phyloP scores from a whole-genome alignment of 1,140 invertebrate species.

The Drosophila lacteicornis region DNA sequence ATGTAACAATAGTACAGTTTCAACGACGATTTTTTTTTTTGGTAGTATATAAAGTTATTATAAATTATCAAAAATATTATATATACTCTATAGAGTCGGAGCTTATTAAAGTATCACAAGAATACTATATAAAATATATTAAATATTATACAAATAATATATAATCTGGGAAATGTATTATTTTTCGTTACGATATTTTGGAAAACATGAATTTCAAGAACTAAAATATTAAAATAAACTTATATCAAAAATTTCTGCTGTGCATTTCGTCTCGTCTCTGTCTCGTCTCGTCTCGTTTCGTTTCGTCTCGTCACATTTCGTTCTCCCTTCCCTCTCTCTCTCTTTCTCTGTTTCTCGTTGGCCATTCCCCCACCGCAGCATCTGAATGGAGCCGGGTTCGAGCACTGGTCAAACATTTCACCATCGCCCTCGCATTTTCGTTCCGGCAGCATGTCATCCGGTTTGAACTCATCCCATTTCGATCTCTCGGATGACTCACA shows the following conservation, averaged over 20 bases:
- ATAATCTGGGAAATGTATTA: too few species aligned
- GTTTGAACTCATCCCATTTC: slow-evolving; percentile 84
- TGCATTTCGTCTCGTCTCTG: slow-evolving; percentile 19
- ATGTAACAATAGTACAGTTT: too few species aligned
- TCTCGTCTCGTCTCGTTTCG: slow-evolving; percentile 25
- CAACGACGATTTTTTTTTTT: too few species aligned
- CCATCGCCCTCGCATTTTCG: slow-evolving; percentile 84
- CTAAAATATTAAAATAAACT: too few species aligned
- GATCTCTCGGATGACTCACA: slow-evolving; percentile 80
- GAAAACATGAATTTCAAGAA: not conserved
- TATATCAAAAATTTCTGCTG: not conserved
- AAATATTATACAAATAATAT: too few species aligned
- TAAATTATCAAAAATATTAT: too few species aligned
- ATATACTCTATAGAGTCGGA: too few species aligned
- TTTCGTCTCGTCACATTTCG: slow-evolving; percentile 50
- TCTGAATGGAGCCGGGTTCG: slow-evolving; percentile 73
- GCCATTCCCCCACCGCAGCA: slow-evolving; percentile 60
- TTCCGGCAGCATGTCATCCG: slow-evolving; percentile 86
- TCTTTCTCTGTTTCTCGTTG: slow-evolving; percentile 56
- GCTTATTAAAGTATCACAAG: too few species aligned
- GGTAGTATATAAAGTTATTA: too few species aligned
- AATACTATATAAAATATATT: too few species aligned
- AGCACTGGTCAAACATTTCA: slow-evolving; percentile 85
- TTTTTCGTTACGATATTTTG: too few species aligned
- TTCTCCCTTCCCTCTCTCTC: slow-evolving; percentile 48